Conservation (phyloP, 1,140 invertebrate genomes). For the Aphelinus atriplicis region DNA sequence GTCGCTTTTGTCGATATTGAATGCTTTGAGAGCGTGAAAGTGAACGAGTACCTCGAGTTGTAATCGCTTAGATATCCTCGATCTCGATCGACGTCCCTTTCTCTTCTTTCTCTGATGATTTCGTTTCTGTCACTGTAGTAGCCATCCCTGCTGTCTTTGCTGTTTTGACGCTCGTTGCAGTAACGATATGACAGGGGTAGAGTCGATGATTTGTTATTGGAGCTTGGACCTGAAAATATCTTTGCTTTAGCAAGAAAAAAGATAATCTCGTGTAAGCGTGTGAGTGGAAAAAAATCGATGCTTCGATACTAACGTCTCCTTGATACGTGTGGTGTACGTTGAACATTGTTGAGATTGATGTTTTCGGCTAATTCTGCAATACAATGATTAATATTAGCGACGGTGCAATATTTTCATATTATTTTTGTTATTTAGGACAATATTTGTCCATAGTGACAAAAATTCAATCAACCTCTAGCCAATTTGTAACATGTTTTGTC, state of each 20-base stretch:
- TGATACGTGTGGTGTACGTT: slow-evolving; percentile 83
- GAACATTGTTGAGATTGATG: slow-evolving; percentile 69
- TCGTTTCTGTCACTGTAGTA: slow-evolving; percentile 90
- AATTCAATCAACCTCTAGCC: too few species aligned
- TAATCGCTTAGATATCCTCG: slow-evolving; percentile 87
- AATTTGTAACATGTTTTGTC: too few species aligned
- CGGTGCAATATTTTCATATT: too few species aligned
- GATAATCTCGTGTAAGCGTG: background rate
- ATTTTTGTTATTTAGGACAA: too few species aligned
- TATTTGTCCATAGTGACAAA: too few species aligned
- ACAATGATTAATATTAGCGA: slow-evolving; percentile 35
- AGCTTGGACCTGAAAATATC: slow-evolving; percentile 56
- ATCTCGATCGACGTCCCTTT: slow-evolving; percentile 72
- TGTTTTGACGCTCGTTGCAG: slow-evolving; percentile 68
- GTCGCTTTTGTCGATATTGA: too few species aligned
- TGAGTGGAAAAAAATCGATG: background rate
- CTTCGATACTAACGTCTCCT: slow-evolving; percentile 77
- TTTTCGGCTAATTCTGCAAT: slow-evolving; percentile 85
- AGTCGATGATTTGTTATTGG: slow-evolving; percentile 81
- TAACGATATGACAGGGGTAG: slow-evolving; percentile 73
- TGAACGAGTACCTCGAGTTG: slow-evolving; percentile 63
- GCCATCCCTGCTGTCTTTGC: slow-evolving; percentile 78
- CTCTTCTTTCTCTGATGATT: slow-evolving; percentile 75
- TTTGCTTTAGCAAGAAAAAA: background rate
- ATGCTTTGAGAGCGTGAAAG: background rate